Evolutionary conservation across 2,113 vertebrate species (phyloP).

Genomic region (Epinephelus moara): DNA sequence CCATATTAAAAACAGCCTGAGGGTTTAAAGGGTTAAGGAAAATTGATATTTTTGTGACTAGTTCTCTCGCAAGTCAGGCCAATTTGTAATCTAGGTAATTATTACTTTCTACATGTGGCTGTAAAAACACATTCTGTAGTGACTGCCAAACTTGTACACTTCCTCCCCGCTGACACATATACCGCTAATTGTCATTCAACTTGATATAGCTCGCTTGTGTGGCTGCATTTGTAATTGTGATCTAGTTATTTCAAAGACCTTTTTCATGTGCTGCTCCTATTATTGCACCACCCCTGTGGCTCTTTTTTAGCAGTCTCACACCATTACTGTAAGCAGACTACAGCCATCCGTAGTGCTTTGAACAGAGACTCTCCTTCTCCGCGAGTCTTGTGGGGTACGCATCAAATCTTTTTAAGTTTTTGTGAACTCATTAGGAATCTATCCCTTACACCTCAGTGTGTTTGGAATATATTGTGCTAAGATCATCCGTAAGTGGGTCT

Average conservation of each 20-base stretch:
- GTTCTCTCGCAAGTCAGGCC: neutral
- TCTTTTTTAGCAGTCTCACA: conserved; percentile 42
- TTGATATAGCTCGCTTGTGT: neutral
- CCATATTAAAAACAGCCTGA: neutral
- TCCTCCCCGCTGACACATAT: conserved; percentile 16
- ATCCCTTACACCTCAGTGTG: neutral
- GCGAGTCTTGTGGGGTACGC: conserved; percentile 14
- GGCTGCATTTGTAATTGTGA: conserved; percentile 50
- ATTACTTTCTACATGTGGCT: neutral
- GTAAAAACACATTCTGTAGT: neutral
- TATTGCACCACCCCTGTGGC: conserved; percentile 46
- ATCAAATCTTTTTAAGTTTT: conserved; percentile 10
- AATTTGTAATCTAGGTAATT: neutral
- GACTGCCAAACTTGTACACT: neutral
- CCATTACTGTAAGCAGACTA: conserved; percentile 39
- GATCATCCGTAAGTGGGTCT: conserved; percentile 12
- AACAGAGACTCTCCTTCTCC: conserved; percentile 8
- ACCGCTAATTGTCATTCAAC: conserved; percentile 48
- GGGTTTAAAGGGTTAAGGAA: neutral
- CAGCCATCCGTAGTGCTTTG: conserved; percentile 36
- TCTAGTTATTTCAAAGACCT: conserved; percentile 64
- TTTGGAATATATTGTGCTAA: conserved; percentile 7
- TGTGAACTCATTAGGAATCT: conserved; percentile 37
- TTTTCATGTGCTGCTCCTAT: conserved; percentile 51
- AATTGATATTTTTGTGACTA: neutral